phyloP scores from a whole-genome alignment of 2,888 invertebrate species.

The Saturnia japonica region DNA sequence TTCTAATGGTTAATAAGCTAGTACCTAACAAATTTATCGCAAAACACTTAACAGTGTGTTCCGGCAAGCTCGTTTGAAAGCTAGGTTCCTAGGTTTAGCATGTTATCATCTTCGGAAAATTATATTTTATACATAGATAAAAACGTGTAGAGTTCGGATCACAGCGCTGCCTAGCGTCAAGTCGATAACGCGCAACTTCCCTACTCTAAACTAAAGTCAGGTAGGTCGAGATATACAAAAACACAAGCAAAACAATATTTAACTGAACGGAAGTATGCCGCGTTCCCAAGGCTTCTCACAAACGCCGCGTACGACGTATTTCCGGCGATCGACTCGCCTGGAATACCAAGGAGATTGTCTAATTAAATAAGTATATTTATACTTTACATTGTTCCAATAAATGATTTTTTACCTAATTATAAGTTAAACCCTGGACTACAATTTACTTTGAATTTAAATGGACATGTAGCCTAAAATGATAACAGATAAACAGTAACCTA shows the following conservation, averaged over 20 bases:
- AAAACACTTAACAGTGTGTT: too few species aligned
- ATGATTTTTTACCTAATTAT: neutral
- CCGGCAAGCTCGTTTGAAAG: too few species aligned
- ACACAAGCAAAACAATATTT: conserved; percentile 15
- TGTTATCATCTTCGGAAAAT: too few species aligned
- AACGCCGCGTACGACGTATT: conserved; percentile 37
- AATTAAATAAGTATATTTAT: neutral
- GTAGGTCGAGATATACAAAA: conserved; percentile 11
- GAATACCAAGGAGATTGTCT: conserved; percentile 36
- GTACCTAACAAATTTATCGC: too few species aligned
- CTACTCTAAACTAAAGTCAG: neutral
- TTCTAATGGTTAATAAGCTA: too few species aligned
- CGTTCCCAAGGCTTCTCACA: conserved; percentile 47
- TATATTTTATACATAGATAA: too few species aligned
- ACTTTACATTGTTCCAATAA: neutral
- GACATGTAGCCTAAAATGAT: too few species aligned
- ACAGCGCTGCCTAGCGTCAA: neutral
- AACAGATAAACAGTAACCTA: too few species aligned
- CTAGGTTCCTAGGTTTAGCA: too few species aligned
- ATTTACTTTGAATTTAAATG: too few species aligned
- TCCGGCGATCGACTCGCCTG: conserved; percentile 24
- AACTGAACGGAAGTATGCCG: conserved; percentile 41
- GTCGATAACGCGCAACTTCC: neutral
- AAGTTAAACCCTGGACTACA: too few species aligned
- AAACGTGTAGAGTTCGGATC: too few species aligned